Evolutionary conservation across 2,888 invertebrate species (phyloP), one percentile per base, ranked within the genome.

Genomic region (Lasioglossum lativentre): DNA sequence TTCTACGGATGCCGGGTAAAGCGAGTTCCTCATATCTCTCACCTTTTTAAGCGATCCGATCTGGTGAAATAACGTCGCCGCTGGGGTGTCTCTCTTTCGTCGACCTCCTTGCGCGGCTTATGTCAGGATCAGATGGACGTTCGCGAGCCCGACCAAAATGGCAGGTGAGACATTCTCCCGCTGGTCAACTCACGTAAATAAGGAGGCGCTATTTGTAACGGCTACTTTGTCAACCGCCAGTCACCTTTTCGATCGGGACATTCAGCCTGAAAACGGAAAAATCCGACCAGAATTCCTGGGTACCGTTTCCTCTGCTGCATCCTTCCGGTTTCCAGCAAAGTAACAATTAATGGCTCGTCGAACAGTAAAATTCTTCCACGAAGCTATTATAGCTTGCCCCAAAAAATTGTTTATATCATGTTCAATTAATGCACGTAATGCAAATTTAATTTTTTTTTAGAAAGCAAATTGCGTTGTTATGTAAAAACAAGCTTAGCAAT

Each of bases 11-110:
- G 75, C 78, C 80, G 82, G 76, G 78, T 72, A 82, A 87, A 91
- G 90, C 91, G 87, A 94, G 94, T 94, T 94, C 94, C 94, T 94
- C 94, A 94, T 94, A 94, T 92, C 93, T 93, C 92, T 89, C 87
- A 88, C 94, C 94, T 92, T 93, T n/a, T 94, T 94, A 91, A 91
- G 92, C 88, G 83, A 87, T 83, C 76, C 79, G 86, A 88, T 87
- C 84, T 85, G 90, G 90, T 93, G 93, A 93, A 92, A 93, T 92
- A 94, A 94, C 91, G 86, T 81, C 76, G 79, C 76, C 74, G 79
- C 82, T 83, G n/a, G n/a, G n/a, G n/a, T 80, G 83, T 73, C 80
- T 81, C 80, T 83, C 78, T 87, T 75, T 88, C 78, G 78, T 79
- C 85, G 76, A 74, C 80, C 86, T 89, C 86, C 82, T 88, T 89